Conservation (phyloP, 2,113 vertebrate genomes). For the Nyctibius bracteatus region DNA sequence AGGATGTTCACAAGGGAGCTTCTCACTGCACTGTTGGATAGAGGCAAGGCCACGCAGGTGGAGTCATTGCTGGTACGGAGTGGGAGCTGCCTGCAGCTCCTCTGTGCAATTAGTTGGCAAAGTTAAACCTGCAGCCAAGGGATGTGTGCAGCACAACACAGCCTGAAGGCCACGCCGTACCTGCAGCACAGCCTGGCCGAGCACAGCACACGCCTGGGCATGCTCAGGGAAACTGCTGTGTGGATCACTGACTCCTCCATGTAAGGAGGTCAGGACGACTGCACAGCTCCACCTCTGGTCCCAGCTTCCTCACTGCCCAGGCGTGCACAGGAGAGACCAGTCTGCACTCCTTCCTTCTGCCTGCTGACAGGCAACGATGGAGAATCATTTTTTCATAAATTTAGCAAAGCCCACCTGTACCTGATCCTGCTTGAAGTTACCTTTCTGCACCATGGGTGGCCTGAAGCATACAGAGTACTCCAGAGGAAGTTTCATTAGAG, state of each 20-base stretch:
- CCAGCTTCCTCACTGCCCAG: background rate
- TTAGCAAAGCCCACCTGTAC: background rate
- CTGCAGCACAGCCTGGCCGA: background rate
- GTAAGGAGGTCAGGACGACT: background rate
- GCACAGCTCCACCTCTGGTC: background rate
- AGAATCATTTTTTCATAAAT: background rate
- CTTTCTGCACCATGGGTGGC: background rate
- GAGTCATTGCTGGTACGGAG: too few species aligned
- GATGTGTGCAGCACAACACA: background rate
- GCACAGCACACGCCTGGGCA: background rate
- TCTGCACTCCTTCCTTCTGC: background rate
- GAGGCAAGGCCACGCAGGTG: background rate
- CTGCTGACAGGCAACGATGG: background rate
- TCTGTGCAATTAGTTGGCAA: background rate
- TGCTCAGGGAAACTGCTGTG: background rate
- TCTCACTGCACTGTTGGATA: background rate
- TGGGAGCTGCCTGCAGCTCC: background rate
- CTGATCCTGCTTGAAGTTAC: background rate
- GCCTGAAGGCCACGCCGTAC: background rate
- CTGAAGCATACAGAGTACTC: background rate
- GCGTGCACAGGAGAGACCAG: background rate
- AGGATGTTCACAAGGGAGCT: background rate
- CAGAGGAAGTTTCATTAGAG: background rate
- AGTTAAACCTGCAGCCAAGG: background rate
- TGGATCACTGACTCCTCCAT: background rate